A percentile compares a stretch with the other conserved stretches of the same genome.
These are phyloP conservation scores for Sorex araneus DNA, from an alignment of 2,113 vertebrate species.

Conservation along the genomic window DNA sequence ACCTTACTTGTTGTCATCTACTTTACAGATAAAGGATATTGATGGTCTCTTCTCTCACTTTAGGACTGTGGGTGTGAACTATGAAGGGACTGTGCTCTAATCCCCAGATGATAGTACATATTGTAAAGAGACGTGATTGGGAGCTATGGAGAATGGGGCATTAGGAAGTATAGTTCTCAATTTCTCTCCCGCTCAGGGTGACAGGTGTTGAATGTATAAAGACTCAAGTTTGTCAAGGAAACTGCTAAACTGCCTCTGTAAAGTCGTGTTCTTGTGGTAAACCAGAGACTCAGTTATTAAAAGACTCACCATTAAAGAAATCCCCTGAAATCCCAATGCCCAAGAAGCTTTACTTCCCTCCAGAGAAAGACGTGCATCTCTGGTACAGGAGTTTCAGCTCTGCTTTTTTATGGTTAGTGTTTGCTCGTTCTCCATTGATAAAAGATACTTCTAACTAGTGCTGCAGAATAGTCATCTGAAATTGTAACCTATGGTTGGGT, in stretches of 20 bases:
- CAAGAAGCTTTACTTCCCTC: constrained; percentile 63
- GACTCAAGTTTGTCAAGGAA: not conserved
- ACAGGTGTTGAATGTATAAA: not conserved
- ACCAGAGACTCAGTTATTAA: not conserved
- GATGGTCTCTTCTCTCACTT: not conserved
- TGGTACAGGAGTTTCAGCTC: constrained; percentile 67
- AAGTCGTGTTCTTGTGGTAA: constrained; percentile 4
- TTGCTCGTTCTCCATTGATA: constrained; percentile 16
- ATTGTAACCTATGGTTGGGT: not conserved
- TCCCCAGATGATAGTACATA: not conserved
- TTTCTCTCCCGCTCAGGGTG: not conserved
- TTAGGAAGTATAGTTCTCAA: not conserved
- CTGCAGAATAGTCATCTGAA: not conserved
- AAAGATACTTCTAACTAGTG: not conserved
- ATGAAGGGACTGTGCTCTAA: not conserved
- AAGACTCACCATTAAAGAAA: constrained; percentile 64
- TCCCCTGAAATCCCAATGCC: constrained; percentile 75
- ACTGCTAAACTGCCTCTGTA: not conserved
- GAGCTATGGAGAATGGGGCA: not conserved
- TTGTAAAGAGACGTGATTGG: not conserved
- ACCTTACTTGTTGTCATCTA: not conserved
- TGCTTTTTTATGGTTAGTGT: constrained; percentile 66
- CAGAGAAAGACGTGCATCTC: not conserved
- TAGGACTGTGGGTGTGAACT: not conserved
- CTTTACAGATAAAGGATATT: not conserved